These are phyloP conservation scores for Lycia hirtaria DNA, from an alignment of 2,888 invertebrate species.

Conservation along the genomic window DNA sequence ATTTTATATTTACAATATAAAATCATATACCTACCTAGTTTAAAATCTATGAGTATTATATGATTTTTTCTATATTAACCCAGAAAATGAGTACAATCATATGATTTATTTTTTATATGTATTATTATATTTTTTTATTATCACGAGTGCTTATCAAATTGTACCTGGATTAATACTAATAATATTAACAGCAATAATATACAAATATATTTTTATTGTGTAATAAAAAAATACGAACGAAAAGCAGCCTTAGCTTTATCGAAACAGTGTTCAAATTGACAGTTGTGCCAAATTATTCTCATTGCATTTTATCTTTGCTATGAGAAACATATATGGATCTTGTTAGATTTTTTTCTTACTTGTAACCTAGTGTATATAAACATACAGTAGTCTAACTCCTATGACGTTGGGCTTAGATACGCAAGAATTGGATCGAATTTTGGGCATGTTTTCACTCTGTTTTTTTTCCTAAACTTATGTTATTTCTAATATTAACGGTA, in stretches of 20 bases:
- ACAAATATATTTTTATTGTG: background rate
- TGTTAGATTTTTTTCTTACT: background rate
- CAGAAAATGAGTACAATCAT: background rate
- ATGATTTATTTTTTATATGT: conserved; percentile 12
- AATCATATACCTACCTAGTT: background rate
- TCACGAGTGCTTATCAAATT: conserved; percentile 49
- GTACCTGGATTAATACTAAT: conserved; percentile 53
- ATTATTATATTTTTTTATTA: conserved; percentile 42
- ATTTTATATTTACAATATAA: background rate
- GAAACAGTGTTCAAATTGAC: conserved; percentile 29
- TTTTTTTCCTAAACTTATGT: too few relatives aligned
- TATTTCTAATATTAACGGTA: too few relatives aligned
- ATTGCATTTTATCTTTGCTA: background rate
- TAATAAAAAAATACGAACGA: background rate
- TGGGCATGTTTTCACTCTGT: too few relatives aligned
- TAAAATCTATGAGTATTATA: background rate
- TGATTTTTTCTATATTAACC: too few relatives aligned
- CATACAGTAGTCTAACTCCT: too few relatives aligned
- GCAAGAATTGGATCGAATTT: too few relatives aligned
- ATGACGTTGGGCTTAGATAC: too few relatives aligned
- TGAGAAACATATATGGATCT: background rate
- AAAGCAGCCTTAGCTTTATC: conserved; percentile 15
- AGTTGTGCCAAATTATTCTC: conserved; percentile 38
- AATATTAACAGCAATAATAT: conserved; percentile 31
- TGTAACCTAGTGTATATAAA: too few relatives aligned